Conservation (phyloP, 2,797 vertebrate genomes). For the Remorina albescens region DNA sequence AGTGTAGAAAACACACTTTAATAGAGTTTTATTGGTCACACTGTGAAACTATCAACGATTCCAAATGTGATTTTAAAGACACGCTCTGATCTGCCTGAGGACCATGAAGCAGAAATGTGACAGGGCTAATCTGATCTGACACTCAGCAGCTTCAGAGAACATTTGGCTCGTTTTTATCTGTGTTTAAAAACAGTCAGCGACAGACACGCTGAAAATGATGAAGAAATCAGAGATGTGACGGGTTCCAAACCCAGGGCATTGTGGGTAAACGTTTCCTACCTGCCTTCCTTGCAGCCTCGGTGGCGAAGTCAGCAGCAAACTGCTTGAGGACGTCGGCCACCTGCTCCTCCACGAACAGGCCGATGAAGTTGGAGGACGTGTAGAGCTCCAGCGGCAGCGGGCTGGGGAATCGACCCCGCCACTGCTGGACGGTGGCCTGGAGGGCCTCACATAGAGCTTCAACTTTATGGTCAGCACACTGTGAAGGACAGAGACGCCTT, state of each 20-base stretch:
- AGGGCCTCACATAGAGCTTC: conserved; percentile 92
- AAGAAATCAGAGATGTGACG: too few species aligned
- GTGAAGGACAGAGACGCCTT: conserved; percentile 19
- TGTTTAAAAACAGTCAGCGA: conserved; percentile 19
- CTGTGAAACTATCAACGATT: conserved; percentile 3
- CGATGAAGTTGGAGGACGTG: conserved; percentile 96
- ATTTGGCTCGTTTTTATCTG: conserved; percentile 14
- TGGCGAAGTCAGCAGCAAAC: conserved; percentile 92
- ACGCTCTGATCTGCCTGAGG: conserved; percentile 8
- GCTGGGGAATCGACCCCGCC: conserved; percentile 91
- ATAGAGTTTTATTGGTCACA: background rate
- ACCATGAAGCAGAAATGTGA: conserved; percentile 34
- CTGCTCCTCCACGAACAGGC: conserved; percentile 95
- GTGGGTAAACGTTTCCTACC: conserved; percentile 76
- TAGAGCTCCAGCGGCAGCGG: conserved; percentile 95
- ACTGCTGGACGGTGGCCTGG: conserved; percentile 89
- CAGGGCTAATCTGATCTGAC: conserved; percentile 54
- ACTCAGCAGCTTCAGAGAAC: conserved; percentile 24
- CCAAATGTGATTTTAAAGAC: conserved; percentile 11
- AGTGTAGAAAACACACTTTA: background rate
- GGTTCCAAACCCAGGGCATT: background rate
- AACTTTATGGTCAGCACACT: conserved; percentile 94
- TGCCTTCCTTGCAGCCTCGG: conserved; percentile 89
- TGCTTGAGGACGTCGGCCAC: conserved; percentile 93
- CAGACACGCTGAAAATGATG: too few species aligned